Evolutionary conservation across 2,888 invertebrate species (phyloP), one percentile per base, ranked within the genome.

Genomic region (Sminthurides aquaticus): DNA sequence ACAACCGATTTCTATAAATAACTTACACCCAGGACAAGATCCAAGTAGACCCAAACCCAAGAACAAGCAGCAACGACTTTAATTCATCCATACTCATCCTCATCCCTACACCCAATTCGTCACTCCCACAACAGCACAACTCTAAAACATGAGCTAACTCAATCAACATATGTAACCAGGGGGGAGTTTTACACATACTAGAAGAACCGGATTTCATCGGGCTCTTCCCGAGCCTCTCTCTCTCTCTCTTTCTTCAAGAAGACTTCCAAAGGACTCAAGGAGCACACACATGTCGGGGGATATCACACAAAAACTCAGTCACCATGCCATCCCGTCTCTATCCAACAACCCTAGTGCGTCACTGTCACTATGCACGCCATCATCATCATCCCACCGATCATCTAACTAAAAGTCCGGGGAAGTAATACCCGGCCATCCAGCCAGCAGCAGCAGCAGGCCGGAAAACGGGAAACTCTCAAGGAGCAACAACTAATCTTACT

Each of bases 1-100:
- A 20, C 52, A 52, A 52, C 5, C 52, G 5, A 18, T 28, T 25
- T 64, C 64, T 64, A 64, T 64, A 60, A 60, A 55, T 64, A 64
- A 60, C 52, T 52, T 20, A 22, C 52, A 20, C 52, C 18, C 52
- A 15, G 52, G 22, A 52, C 52, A 15, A 52, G 22, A 15, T n/a
- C n/a, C n/a, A n/a, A n/a, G n/a, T n/a, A 20, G 22, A 52, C 5
- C 15, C 22, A 52, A 52, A 5, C 11, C 22, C 20, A 52, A 22
- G 18, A 52, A 8, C 52, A 52, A 52, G 5, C 52, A 22, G 52
- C 20, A 52, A 20, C 52, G 20, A 20, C 52, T 52, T 22, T 20
- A 5, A 52, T 15, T 52, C 52, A 52, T 15, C 52, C 22, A 15
- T 20, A n/a, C 5, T 22, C 18, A 15, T 15, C 52, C 52, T 15